Conservation (phyloP, 2,888 invertebrate genomes). For the Dione juno region DNA sequence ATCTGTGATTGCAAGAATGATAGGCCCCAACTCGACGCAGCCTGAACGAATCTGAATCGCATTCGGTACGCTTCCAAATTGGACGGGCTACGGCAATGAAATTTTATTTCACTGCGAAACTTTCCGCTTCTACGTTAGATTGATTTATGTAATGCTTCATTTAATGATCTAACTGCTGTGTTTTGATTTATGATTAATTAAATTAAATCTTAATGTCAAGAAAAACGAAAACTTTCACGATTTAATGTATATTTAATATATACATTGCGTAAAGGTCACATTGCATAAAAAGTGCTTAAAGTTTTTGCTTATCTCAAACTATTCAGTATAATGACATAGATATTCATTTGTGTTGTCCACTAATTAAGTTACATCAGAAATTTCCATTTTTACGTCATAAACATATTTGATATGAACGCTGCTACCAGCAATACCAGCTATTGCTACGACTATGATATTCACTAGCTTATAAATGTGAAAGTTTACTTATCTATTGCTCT, state of each 20-base stretch:
- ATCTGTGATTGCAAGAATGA: constrained; percentile 63
- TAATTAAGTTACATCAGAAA: constrained; percentile 23
- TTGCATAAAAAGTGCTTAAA: constrained; percentile 24
- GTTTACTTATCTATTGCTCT: not conserved
- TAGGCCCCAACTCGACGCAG: constrained; percentile 53
- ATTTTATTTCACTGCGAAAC: constrained; percentile 44
- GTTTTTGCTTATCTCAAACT: constrained; percentile 14
- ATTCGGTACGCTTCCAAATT: constrained; percentile 48
- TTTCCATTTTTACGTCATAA: constrained; percentile 20
- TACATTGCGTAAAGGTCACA: constrained; percentile 22
- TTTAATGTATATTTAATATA: not conserved
- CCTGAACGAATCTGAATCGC: constrained; percentile 52
- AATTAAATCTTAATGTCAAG: constrained; percentile 15
- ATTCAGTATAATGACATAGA: constrained; percentile 17
- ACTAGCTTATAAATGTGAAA: constrained; percentile 1
- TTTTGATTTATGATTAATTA: not conserved
- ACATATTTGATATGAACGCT: constrained; percentile 13
- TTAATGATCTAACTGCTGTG: constrained; percentile 42
- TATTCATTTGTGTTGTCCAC: constrained; percentile 11
- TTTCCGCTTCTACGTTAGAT: constrained; percentile 45
- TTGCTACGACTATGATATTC: not conserved
- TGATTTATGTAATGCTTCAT: constrained; percentile 42
- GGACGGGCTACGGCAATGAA: constrained; percentile 53
- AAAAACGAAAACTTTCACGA: constrained; percentile 24
- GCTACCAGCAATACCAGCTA: too few relatives aligned